These are phyloP conservation scores for Pandemis corylana DNA, from an alignment of 2,888 invertebrate species.

Conservation along the genomic window DNA sequence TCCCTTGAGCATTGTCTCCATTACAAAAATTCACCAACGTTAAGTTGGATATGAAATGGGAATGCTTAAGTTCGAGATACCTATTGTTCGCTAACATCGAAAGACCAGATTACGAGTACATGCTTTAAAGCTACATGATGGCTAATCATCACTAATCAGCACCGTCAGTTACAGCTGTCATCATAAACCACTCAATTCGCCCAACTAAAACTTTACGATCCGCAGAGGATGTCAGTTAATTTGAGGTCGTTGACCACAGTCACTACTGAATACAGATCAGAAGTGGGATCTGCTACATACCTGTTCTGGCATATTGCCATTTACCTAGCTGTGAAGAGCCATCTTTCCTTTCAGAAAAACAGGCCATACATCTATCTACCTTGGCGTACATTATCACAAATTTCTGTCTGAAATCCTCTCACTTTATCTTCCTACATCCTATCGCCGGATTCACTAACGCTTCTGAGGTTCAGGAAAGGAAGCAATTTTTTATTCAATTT, in stretches of 20 bases:
- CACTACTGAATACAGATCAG: slow-evolving; percentile 23
- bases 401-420: background rate
- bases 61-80: too few relatives aligned
- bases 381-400: background rate
- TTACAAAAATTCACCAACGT: too few relatives aligned
- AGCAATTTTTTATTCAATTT: background rate
- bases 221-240: slow-evolving; percentile 62
- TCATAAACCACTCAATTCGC: slow-evolving; percentile 53
- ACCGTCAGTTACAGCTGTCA: slow-evolving; percentile 39
- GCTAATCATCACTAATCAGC: slow-evolving; percentile 6
- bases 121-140: too few relatives aligned
- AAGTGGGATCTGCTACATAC: slow-evolving; percentile 2
- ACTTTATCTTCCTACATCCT: background rate
- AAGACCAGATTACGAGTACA: too few relatives aligned
- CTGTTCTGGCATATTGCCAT: slow-evolving; percentile 25
- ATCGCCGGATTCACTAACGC: background rate
- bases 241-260: slow-evolving; percentile 56
- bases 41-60: too few relatives aligned
- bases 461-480: background rate
- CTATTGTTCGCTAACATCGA: too few relatives aligned
- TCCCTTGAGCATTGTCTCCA: too few relatives aligned
- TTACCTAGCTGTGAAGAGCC: background rate
- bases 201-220: slow-evolving; percentile 50
- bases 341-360: background rate
- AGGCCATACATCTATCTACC: background rate